These are phyloP conservation scores for Drosophila pseudoobscura DNA, from an alignment of 1,140 invertebrate genomes.

Conservation along the genomic window DNA sequence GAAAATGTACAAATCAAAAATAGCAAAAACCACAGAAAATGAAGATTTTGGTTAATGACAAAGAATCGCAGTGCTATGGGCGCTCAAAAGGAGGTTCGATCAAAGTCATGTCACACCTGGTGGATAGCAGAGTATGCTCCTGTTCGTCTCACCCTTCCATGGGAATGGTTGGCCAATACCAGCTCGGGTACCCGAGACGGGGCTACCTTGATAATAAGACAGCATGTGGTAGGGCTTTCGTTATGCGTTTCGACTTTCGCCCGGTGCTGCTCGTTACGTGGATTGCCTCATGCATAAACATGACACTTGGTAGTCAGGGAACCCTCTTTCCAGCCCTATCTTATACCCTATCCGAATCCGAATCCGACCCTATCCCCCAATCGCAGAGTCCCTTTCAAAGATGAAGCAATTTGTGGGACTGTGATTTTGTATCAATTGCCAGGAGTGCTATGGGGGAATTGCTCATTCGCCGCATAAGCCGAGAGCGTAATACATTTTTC, in stretches of 20 bases:
- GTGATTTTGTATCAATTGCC: conserved; percentile 75
- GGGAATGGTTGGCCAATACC: no score
- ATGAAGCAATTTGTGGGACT: conserved; percentile 70
- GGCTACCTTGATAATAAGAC: conserved; percentile 20
- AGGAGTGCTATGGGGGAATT: conserved; percentile 26
- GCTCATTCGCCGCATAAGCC: conserved; percentile 47
- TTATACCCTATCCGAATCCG: neutral
- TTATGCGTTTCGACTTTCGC: conserved; percentile 40
- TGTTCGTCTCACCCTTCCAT: no score
- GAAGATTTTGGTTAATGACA: no score
- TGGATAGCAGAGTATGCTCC: no score
- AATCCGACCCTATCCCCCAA: neutral
- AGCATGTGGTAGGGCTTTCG: neutral
- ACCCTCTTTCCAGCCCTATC: neutral
- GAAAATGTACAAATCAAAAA: no score
- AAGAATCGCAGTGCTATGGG: no score
- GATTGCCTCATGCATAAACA: conserved; percentile 72
- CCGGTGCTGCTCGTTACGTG: conserved; percentile 41
- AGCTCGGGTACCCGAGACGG: neutral
- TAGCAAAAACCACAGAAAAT: no score
- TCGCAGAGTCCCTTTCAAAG: conserved; percentile 2
- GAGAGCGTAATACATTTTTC: conserved; percentile 34
- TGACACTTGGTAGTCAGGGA: conserved; percentile 65
- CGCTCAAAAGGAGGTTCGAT: no score
- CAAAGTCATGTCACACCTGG: no score